Base-by-base conservation (phyloP, 2,797 vertebrate species). In the Karalla daura region DNA sequence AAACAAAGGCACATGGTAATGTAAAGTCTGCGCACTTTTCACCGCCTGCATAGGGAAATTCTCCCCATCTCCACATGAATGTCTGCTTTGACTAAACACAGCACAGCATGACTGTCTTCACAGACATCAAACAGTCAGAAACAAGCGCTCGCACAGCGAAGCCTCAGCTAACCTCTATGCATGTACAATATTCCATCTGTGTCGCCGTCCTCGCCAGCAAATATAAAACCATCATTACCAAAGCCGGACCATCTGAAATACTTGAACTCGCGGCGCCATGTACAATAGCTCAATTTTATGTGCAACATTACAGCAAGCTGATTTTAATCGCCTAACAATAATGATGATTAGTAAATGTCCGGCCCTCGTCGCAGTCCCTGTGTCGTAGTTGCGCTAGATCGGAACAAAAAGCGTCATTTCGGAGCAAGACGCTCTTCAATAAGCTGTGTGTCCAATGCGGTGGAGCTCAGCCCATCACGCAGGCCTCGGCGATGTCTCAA, bases 41-140 rank as follows among this genome's bases (percentile, higher is more conserved):
- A 30, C 62, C 47, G 56, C 11, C 44, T 81, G 74, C 65, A 58
- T 8, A 44, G 70, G 59, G 67, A 77, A 81, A 78, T 69, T 56
- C 47, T 64, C 35, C 53, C 24, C 37, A 43, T 23, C 80, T 70
- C 80, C 72, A 76, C 80, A 74, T 79, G 78, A 74, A 58, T 66
- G 74, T 85, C 85, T 85, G 60, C 80, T 76, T 41, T 69, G 63
- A 73, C 77, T 73, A 85, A 85, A 81, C 82, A 78, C 74, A 51
- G 64, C 74, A 63, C 79, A 86, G 73, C 80, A 41, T 63, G 86
- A 84, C 40, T 68, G 78, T 74, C 78, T 79, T 78, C 65, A 50
- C 70, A 68, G 46, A 80, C 71, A 70, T 68, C 47, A 76, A 64
- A 68, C 75, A 69, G 68, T 52, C 25, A 52, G 74, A 74, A 81